Evolutionary conservation across 1,140 invertebrate genomes (phyloP).

Genomic region (Drosophila sp.): DNA sequence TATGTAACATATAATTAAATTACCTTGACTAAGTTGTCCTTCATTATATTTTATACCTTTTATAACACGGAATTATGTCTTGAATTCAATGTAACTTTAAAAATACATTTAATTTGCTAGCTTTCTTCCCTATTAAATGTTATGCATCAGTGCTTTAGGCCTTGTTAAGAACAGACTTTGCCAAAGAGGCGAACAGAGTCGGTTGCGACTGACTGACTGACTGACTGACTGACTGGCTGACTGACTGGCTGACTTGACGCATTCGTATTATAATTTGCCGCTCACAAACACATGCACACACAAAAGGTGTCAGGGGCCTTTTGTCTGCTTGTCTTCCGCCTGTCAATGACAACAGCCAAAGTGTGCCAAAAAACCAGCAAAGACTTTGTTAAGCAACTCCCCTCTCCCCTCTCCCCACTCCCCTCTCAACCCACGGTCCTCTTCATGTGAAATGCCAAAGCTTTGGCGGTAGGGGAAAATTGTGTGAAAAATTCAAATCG

Average conservation of each 20-base stretch:
- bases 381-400: slow-evolving; percentile 70
- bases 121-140: slow-evolving; percentile 28
- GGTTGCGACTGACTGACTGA: slow-evolving; percentile 5
- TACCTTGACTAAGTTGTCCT: neutral
- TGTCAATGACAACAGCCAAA: slow-evolving; percentile 76
- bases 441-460: slow-evolving; percentile 37
- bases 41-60: neutral
- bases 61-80: neutral
- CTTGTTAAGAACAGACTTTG: slow-evolving; percentile 32
- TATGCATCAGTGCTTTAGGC: slow-evolving; percentile 32
- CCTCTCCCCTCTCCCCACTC: neutral
- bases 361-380: slow-evolving; percentile 68
- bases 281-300: slow-evolving; percentile 31
- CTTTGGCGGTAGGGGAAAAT: slow-evolving; percentile 51
- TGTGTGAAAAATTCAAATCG: slow-evolving; percentile 80
- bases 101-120: slow-evolving; percentile 28
- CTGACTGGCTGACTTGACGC: slow-evolving; percentile 33
- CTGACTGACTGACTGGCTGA: slow-evolving; percentile 15
- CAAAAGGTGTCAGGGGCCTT: slow-evolving; percentile 76
- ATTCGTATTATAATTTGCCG: slow-evolving; percentile 74
- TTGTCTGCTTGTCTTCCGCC: slow-evolving; percentile 66
- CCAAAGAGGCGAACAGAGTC: neutral
- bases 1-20: too few relatives aligned
- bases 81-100: neutral
- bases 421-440: neutral